Conservation (phyloP, 2,888 invertebrate genomes). For the Aspidiotus rigidus region DNA sequence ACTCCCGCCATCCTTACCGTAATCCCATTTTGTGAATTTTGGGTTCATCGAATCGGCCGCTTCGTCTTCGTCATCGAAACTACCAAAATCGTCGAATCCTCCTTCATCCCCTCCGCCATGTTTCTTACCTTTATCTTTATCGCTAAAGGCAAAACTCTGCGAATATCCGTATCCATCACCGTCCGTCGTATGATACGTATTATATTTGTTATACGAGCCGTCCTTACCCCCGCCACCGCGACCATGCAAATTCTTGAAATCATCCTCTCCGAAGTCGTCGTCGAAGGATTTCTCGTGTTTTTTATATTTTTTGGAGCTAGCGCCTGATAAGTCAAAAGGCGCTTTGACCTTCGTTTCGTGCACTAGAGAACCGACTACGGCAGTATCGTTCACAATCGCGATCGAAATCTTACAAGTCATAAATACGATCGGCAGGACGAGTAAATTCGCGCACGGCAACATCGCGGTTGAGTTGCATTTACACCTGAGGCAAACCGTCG, state of each 20-base stretch:
- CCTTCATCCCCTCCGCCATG: conserved; percentile 32
- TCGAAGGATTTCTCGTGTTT: conserved; percentile 24
- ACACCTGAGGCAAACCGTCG: neutral
- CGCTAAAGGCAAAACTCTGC: conserved; percentile 46
- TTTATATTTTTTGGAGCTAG: conserved; percentile 12
- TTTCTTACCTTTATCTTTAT: conserved; percentile 37
- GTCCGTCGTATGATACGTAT: conserved; percentile 62
- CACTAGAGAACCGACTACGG: conserved; percentile 19
- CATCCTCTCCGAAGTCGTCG: conserved; percentile 34
- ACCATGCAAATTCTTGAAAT: conserved; percentile 11
- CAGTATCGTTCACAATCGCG: conserved; percentile 23
- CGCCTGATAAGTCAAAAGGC: conserved; percentile 4
- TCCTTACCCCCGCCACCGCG: conserved; percentile 26
- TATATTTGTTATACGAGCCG: conserved; percentile 54
- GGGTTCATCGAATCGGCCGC: conserved; percentile 42
- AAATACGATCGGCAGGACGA: neutral
- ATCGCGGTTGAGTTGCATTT: neutral
- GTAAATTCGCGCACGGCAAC: conserved; percentile 4
- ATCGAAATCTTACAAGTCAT: neutral
- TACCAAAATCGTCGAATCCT: conserved; percentile 39
- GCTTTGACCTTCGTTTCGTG: conserved; percentile 15
- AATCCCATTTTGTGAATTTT: conserved; percentile 38
- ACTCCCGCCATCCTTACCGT: conserved; percentile 36
- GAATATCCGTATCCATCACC: conserved; percentile 63
- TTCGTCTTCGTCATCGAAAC: conserved; percentile 43